Evolutionary conservation across 2,797 vertebrate genomes (phyloP).

Genomic region (Taenioides sp.): DNA sequence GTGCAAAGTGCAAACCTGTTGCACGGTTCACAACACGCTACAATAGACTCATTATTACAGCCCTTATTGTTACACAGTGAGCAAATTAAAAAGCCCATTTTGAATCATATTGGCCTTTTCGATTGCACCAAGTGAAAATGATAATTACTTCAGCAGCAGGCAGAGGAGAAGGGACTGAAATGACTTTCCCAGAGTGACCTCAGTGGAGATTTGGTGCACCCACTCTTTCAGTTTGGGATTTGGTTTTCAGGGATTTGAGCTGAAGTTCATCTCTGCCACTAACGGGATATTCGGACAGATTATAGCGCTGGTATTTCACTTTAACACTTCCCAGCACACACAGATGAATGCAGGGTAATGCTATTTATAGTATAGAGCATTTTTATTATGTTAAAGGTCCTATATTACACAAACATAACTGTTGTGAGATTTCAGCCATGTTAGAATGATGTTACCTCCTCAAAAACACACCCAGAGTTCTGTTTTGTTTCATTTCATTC

Average conservation of each 20-base stretch:
- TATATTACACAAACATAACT: too few relatives aligned
- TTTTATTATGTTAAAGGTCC: not conserved
- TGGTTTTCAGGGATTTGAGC: constrained; percentile 11
- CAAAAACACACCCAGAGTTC: too few relatives aligned
- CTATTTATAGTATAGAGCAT: not conserved
- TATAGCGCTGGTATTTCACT: constrained; percentile 6
- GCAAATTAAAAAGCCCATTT: constrained; percentile 8
- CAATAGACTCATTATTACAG: constrained; percentile 10
- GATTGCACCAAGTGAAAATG: not conserved
- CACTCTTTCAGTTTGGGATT: constrained; percentile 16
- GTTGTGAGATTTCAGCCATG: too few relatives aligned
- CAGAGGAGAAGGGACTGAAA: constrained; percentile 1
- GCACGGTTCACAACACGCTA: not conserved
- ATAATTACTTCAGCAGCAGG: constrained; percentile 14
- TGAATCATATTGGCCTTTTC: constrained; percentile 7
- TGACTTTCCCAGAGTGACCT: constrained; percentile 6
- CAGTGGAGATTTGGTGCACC: constrained; percentile 5
- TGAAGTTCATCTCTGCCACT: constrained; percentile 3
- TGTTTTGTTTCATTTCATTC: too few relatives aligned
- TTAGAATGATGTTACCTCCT: too few relatives aligned
- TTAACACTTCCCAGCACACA: constrained; percentile 13
- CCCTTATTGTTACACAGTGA: constrained; percentile 3
- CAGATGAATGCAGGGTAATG: not conserved
- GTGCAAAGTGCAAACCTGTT: constrained; percentile 1
- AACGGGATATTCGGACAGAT: constrained; percentile 4